Base-by-base conservation (phyloP, 2,113 vertebrate species). In the Dromas ardeola region DNA sequence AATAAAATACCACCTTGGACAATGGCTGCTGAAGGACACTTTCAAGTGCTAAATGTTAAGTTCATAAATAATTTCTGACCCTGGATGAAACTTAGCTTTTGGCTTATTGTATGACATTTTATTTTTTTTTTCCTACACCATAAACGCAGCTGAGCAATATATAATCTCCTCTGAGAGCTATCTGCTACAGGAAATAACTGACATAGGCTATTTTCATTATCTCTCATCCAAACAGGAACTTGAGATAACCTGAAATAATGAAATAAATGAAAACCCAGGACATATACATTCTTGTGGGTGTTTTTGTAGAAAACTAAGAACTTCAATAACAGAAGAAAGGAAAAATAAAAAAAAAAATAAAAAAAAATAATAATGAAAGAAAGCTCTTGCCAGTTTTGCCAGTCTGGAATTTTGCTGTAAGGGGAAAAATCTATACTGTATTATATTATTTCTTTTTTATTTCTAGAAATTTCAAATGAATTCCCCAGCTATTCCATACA, bases 41-140 rank as follows among this genome's bases (percentile, higher is more conserved):
- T 71, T 12, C 40, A 36, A 82, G 61, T 15, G 69, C 74, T 86
- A 96, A 95, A 97, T 92, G 88, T 77, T 93, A 95, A 61, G 40
- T 79, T 85, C 96, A 96, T 98, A 95, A 97, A 97, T 97, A 97
- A 97, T 96, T 96, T 91, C 88, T 88, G 90, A 92, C 76, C 65
- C 62, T 74, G 55, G 40, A 80, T 70, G 72, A 95, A 94, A 96
- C 55, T n/a, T 62, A 74, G 81, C 61, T 96, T 94, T 96, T 91
- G 81, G 93, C 72, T 95, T 91, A 80, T 47, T 88, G 86, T 81
- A 58, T 82, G 86, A 74, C 82, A 90, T 96, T 96, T 96, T 42
- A 79, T 80, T 95, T 92, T 96, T 82, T 96, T 63, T 85, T 73
- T 71, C n/a, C 77, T 77, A 38, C 43, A n/a, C 49, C 67, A 87